phyloP scores from a whole-genome alignment of 1,140 invertebrate species.

The Heliconius hermathena region DNA sequence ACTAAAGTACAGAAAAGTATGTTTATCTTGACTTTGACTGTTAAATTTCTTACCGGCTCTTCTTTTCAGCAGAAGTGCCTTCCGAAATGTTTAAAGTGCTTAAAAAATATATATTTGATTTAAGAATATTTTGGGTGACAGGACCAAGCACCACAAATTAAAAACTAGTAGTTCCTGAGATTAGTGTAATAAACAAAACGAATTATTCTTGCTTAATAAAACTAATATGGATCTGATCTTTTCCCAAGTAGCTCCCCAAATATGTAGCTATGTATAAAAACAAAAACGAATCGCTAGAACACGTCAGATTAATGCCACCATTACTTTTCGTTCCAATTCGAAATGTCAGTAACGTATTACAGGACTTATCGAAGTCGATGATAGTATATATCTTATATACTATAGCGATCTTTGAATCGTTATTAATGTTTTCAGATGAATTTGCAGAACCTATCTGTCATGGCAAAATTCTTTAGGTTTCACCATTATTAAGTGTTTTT shows the following conservation, averaged over 20 bases:
- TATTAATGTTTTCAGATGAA: constrained; percentile 6
- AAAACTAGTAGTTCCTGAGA: no score
- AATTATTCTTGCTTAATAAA: no score
- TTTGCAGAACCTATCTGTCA: background rate
- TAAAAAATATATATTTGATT: no score
- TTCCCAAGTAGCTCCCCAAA: background rate
- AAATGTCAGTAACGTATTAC: constrained; percentile 46
- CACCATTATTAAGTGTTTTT: background rate
- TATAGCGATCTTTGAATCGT: constrained; percentile 5
- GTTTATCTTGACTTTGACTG: background rate
- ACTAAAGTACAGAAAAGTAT: background rate
- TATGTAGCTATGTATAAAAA: background rate
- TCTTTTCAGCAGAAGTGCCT: no score
- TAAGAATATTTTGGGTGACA: no score
- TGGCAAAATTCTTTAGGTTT: background rate
- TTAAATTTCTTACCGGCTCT: no score
- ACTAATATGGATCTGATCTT: no score
- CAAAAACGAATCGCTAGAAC: constrained; percentile 28
- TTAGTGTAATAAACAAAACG: no score
- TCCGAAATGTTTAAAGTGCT: no score
- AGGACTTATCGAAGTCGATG: constrained; percentile 37
- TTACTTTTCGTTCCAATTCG: constrained; percentile 45
- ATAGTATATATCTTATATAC: background rate
- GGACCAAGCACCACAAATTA: no score
- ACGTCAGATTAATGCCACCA: constrained; percentile 43